Base-by-base conservation (phyloP, 1,140 invertebrate species). In the Hypothenemus hampei region DNA sequence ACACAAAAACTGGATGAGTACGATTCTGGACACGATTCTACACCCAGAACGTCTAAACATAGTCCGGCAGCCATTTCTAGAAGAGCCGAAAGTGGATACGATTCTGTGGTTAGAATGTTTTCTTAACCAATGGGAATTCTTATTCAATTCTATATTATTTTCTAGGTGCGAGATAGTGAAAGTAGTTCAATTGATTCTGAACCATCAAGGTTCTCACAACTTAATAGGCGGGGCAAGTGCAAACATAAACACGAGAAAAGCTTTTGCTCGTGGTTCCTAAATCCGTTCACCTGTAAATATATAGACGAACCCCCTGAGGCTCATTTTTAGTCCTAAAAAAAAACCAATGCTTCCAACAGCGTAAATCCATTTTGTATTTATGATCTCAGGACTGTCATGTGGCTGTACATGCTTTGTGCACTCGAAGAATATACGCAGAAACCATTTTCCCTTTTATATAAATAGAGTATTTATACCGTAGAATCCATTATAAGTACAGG, bases 71-170 rank as follows among this genome's bases (percentile, higher is more conserved):
- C 82, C 0, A 79, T 86, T 8, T 86, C 84, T 0, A 75, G 84
- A 61, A 77, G 84, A 15, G 85, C 85, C 1, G 87, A 89, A 68
- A 92, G 89, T 65, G 91, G 91, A 2, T 93, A 94, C 67, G 91
- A 93, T 64, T 92, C 87, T 64, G 85, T 93, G 49, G 83, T 90
- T 1, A 73, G 52, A 39, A 23, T 13, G 3, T 8, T 15, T 26
- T n/a, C 15, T 19, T 6, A 16, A 4, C 15, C 15, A 6, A 8
- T n/a, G n/a, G n/a, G n/a, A n/a, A 31, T 3, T 8, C 18, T 37
- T n/a, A 15, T 16, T 37, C n/a, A 31, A 13, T 31, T 11, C 10
- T 11, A 13, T 31, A 13, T 51, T 16, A 41, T 33, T 2, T 56
- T 56, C 8, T 26, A 56, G 53, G 53, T 57, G 3, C 35, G 90